Conservation (phyloP, 2,888 invertebrate genomes). For the Macrosiphum euphorbiae region DNA sequence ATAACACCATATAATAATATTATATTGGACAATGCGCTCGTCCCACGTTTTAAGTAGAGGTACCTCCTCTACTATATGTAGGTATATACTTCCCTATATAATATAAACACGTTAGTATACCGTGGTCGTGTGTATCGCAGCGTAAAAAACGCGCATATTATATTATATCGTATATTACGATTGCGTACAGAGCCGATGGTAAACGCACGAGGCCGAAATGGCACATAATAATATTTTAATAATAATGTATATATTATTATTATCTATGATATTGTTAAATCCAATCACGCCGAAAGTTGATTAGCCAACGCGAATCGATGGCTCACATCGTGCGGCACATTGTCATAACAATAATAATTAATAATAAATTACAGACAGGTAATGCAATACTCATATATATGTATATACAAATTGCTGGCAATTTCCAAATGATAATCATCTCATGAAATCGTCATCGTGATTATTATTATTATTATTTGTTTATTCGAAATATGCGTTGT, state of each 20-base stretch:
- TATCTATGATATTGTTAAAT: not conserved
- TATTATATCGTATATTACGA: not conserved
- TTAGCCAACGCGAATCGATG: not conserved
- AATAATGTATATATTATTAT: not conserved
- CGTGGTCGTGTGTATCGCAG: not conserved
- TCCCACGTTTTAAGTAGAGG: not conserved
- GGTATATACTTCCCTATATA: not conserved
- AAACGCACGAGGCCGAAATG: not conserved
- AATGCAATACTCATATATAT: not conserved
- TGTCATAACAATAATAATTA: not conserved
- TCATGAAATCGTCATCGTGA: not conserved
- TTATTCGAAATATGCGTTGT: not conserved
- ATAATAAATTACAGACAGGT: not conserved
- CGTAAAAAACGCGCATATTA: not conserved
- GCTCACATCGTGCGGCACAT: not conserved
- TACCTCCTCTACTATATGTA: not conserved
- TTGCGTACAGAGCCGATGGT: not conserved
- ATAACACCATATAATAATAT: not conserved
- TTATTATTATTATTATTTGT: not conserved
- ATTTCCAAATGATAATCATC: not conserved
- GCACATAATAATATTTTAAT: not conserved
- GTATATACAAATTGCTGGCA: not conserved
- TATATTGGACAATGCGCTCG: not conserved
- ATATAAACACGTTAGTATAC: not conserved
- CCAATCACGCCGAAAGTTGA: not conserved